Base-by-base conservation (phyloP, 1,140 invertebrate species). In the Riptortus pedestris region DNA sequence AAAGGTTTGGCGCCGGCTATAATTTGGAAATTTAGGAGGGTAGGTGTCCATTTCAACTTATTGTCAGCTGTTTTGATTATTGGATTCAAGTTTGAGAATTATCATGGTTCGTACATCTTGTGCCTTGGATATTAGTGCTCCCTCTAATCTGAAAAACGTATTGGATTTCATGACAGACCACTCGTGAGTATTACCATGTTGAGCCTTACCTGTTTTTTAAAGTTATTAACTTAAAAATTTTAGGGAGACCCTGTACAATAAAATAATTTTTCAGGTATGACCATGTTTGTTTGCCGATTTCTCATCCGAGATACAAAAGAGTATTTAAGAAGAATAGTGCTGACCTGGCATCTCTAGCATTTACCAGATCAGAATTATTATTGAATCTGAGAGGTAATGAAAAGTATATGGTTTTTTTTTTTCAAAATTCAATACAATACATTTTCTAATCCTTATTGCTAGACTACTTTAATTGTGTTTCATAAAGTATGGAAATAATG, bases 331-430 rank as follows among this genome's bases (percentile, higher is more conserved):
- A 71, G 65, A 79, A 79, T 20, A 73, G 72, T 65, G 74, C 75
- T 24, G 79, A 79, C 69, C 66, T 77, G 57, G 71, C 82, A 55
- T 58, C 66, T 38, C 78, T 77, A 29, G 76, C 84, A n/a, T 80
- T 85, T 69, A 84, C 83, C 1, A 73, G 84, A 69, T 80, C 83
- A 27, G 85, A 86, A 71, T 73, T 86, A 66, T 73, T 83, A 64
- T 73, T 87, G 5, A 77, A 74, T 43, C 80, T 78, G 67, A 75
- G 78, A 73, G 84, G 84, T 85, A 75, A 66, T 66, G 66, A 48
- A 1, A 38, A 57, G 16, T 14, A 63, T 58, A 31, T 60, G 47
- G 4, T 57, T 26, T n/a, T 2, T 28, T 29, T 65, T 45, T 18
- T 65, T 38, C n/a, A n/a, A n/a, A n/a, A n/a, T 33, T 38, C 29